Evolutionary conservation across 2,113 vertebrate species (phyloP).

Genomic region (Percopsis transmontana): DNA sequence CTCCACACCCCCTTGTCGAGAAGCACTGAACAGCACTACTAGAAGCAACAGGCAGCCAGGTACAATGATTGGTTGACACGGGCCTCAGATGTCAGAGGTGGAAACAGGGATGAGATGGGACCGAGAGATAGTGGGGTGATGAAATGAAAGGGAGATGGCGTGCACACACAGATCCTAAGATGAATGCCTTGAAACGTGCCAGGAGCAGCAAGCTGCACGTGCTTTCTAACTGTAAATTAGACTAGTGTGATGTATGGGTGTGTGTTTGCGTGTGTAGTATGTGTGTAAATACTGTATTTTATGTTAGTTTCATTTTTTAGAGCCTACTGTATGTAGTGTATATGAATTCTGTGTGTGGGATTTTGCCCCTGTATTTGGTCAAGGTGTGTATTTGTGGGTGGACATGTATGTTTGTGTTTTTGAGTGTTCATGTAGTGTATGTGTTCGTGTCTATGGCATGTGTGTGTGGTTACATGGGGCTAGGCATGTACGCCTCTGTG

Average conservation of each 20-base stretch:
- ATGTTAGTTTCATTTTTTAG: no score
- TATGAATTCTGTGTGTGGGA: no score
- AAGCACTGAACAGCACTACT: no score
- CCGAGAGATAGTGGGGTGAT: neutral
- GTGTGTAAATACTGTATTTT: no score
- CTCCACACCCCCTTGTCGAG: no score
- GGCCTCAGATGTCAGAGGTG: neutral
- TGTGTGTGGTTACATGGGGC: constrained; percentile 1
- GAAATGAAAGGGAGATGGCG: neutral
- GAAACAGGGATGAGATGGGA: neutral
- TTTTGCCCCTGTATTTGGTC: no score
- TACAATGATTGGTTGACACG: no score
- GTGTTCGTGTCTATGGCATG: neutral
- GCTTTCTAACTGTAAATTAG: constrained; percentile 27
- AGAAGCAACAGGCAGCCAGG: no score
- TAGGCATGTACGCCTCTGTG: neutral
- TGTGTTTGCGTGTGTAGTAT: constrained; percentile 14
- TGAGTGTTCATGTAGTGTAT: no score
- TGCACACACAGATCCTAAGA: neutral
- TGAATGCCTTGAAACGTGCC: neutral
- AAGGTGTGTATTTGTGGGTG: no score
- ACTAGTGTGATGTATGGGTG: neutral
- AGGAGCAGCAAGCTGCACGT: constrained; percentile 18
- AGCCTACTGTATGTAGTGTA: no score
- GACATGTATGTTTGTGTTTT: no score